A percentile compares a stretch with the other conserved stretches of the same genome.
phyloP scores from a whole-genome alignment of 2,113 vertebrate species.

The Aspidoscelis tigris region DNA sequence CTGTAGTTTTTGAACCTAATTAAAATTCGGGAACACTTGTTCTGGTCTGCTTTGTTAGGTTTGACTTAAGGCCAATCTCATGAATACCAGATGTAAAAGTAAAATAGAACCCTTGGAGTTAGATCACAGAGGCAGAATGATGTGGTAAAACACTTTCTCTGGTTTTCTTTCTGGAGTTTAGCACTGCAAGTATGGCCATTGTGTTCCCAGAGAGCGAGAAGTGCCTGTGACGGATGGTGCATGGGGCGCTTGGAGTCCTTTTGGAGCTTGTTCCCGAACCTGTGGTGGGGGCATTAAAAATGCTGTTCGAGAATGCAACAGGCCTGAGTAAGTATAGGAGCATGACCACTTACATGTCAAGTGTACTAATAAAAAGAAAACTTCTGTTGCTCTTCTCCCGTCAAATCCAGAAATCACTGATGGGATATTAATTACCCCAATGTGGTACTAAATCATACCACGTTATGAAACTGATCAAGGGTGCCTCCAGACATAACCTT shows the following conservation, averaged over 20 bases:
- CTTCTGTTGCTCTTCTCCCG: background rate
- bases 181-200: conserved; percentile 95
- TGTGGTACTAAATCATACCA: background rate
- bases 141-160: conserved; percentile 25
- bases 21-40: background rate
- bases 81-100: background rate
- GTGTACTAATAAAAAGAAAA: background rate
- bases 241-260: conserved; percentile 96
- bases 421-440: background rate
- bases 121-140: accelerated
- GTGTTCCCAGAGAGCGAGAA: conserved; percentile 90
- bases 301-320: conserved; percentile 91
- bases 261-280: conserved; percentile 92
- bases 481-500: too few relatives aligned
- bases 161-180: conserved; percentile 62
- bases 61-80: background rate
- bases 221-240: conserved; percentile 82
- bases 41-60: background rate
- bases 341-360: accelerated
- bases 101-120: accelerated
- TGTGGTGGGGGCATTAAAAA: conserved; percentile 96
- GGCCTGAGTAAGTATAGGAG: conserved; percentile 86
- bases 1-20: background rate
- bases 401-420: background rate
- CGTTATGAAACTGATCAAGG: background rate